Evolutionary conservation across 2,113 vertebrate species (phyloP), one percentile per base, ranked within the genome.

Genomic region (Sterrhoptilus dennistouni): DNA sequence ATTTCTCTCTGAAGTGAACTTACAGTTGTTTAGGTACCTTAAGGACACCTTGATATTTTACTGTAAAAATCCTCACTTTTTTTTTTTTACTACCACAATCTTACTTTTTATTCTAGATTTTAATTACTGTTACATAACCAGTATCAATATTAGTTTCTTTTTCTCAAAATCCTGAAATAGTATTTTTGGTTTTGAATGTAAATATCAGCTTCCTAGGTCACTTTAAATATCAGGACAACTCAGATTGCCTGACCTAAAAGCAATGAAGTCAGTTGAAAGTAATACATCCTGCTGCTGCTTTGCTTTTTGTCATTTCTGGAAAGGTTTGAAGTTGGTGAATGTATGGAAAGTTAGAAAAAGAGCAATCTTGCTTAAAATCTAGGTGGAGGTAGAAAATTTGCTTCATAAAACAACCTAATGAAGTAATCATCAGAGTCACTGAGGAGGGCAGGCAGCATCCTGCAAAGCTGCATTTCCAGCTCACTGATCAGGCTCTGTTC

Each of bases 331-430:
- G 84, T 53, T n/a, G 12, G 35, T 89, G 63, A 57, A 59, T 12
- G 6, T 54, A 60, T 42, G 50, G 47, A 57, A 93, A 88, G 85
- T 89, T 96, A 95, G 89, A 63, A 86, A 69, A 95, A 69, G 22
- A 76, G 52, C 36, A 75, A 83, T 52, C 36, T 85, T 91, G 66
- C 74, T 96, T 78, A 86, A 92, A 56, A 92, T 40, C 70, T 61
- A 96, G 38, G 45, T 83, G 44, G 54, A 61, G 50, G 80, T 92
- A 75, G 59, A 94, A 95, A 81, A 75, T 24, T 50, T 70, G 6
- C 45, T 76, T 61, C 60, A 45, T 56, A 57, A 75, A 90, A 66
- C 57, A 89, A 38, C 21, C 5, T 6, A 9, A 63, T 79, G 64
- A 93, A 31, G 60, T 29, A 53, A 91, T 87, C 13, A 45, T 31